Evolutionary conservation across 2,113 vertebrate genomes (phyloP).

Genomic region (Pleuronectes platessa): DNA sequence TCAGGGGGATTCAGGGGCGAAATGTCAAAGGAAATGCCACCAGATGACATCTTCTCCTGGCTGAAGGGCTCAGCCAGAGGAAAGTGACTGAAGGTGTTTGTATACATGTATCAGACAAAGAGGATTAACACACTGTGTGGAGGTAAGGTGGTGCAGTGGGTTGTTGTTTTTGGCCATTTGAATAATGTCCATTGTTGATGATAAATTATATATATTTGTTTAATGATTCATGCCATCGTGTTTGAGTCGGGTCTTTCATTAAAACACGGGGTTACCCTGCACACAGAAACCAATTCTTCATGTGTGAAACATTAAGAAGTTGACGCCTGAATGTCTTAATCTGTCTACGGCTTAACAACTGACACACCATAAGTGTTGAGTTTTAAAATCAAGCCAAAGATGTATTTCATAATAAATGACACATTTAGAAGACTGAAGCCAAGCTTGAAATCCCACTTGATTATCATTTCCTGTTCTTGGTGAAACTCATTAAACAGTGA

Average conservation of each 20-base stretch:
- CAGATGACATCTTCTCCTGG: background rate
- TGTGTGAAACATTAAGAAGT: background rate
- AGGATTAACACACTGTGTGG: too few species aligned
- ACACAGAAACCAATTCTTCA: background rate
- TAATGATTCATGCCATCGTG: too few species aligned
- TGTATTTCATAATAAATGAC: slow-evolving; percentile 48
- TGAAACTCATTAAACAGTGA: slow-evolving; percentile 77
- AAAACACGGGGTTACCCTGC: background rate
- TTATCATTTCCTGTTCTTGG: slow-evolving; percentile 74
- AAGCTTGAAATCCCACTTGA: slow-evolving; percentile 71
- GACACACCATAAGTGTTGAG: slow-evolving; percentile 12
- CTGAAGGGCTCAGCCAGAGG: background rate
- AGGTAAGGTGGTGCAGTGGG: too few species aligned
- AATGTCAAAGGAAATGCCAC: background rate
- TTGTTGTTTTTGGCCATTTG: too few species aligned
- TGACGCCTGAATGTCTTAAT: background rate
- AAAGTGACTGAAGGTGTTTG: background rate
- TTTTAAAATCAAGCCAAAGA: slow-evolving; percentile 50
- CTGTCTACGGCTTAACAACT: slow-evolving; percentile 14
- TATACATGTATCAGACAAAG: too few species aligned
- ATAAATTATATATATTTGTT: too few species aligned
- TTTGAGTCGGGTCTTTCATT: background rate
- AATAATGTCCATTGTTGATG: too few species aligned
- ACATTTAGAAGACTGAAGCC: slow-evolving; percentile 58
- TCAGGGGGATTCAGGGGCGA: background rate